These are phyloP conservation scores for Mormyrus iriodes DNA, from an alignment of 2,113 vertebrate genomes.

Conservation along the genomic window DNA sequence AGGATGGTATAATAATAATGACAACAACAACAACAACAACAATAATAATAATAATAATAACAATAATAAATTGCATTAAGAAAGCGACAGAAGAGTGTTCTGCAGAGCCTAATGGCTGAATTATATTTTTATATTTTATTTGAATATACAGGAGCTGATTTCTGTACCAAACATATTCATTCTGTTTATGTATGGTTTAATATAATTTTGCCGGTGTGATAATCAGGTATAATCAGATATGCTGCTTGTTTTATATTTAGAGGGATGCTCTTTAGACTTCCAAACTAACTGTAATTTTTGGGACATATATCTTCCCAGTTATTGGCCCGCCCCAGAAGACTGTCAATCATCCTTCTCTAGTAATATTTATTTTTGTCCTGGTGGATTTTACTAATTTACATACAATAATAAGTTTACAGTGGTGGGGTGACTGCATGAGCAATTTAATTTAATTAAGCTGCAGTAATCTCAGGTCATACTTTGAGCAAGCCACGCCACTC, in stretches of 20 bases:
- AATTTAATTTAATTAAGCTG: neutral
- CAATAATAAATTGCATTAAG: neutral
- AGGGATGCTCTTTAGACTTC: conserved; percentile 27
- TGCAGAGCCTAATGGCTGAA: neutral
- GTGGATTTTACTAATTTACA: neutral
- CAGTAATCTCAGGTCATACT: neutral
- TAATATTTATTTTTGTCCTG: neutral
- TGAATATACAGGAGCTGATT: neutral
- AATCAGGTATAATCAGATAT: conserved; percentile 13
- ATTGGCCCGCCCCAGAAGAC: conserved; percentile 3
- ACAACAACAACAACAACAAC: too few species aligned
- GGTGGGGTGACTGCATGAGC: neutral
- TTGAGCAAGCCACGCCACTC: neutral
- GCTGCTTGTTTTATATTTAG: conserved; percentile 19
- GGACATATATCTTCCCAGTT: conserved; percentile 13
- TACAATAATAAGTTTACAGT: neutral
- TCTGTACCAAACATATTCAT: neutral
- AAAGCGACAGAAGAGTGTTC: neutral
- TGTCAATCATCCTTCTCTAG: neutral
- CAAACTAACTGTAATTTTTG: conserved; percentile 42
- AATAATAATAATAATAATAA: too few species aligned
- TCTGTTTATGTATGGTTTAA: neutral
- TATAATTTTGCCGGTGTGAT: neutral
- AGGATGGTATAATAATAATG: too few species aligned
- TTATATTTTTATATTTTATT: neutral